Conservation (phyloP, 92 coral and sea anemone genomes). For the Pocillopora meandrina region DNA sequence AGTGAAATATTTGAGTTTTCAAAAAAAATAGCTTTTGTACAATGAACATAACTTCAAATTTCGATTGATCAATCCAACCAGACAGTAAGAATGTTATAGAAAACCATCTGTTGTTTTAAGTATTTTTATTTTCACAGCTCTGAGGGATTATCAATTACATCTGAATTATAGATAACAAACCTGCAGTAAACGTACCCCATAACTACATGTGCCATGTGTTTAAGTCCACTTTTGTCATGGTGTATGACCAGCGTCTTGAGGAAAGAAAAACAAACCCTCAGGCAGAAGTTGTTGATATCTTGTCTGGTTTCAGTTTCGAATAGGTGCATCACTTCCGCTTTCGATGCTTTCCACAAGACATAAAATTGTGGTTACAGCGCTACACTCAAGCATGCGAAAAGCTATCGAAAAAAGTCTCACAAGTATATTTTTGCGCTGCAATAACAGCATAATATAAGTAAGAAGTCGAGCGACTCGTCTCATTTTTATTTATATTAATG, state of each 20-base stretch:
- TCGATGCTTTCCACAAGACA: background rate
- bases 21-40: too few relatives aligned
- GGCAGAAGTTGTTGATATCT: background rate
- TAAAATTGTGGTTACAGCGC: background rate
- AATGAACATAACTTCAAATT: too few relatives aligned
- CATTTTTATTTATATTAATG: too few relatives aligned
- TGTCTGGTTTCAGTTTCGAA: constrained; percentile 4
- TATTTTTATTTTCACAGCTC: background rate
- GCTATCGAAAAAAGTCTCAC: too few relatives aligned
- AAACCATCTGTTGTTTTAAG: background rate
- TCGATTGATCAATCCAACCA: too few relatives aligned
- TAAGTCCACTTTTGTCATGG: background rate
- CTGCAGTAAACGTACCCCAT: background rate
- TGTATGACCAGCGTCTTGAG: background rate
- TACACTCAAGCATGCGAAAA: background rate
- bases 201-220: too few relatives aligned
- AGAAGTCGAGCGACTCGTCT: too few relatives aligned
- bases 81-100: background rate
- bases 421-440: too few relatives aligned
- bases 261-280: background rate
- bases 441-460: too few relatives aligned
- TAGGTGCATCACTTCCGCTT: background rate
- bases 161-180: background rate
- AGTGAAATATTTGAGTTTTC: too few relatives aligned
- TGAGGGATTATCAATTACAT: background rate